phyloP scores from a whole-genome alignment of 1,140 invertebrate genomes.

The Ladona fulva region DNA sequence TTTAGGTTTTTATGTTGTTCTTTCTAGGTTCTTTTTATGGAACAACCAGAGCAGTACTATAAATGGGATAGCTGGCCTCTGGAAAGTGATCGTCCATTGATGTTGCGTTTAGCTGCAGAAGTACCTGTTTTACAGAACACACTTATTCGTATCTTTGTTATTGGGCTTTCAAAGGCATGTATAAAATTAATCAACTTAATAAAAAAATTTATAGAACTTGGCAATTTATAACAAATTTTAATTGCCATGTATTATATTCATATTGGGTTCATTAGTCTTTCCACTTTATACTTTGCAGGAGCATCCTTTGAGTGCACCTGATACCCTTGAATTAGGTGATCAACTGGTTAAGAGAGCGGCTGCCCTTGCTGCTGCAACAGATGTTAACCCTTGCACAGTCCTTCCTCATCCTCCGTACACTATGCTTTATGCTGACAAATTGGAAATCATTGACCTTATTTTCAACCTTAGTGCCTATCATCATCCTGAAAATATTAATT shows the following conservation, averaged over 20 bases:
- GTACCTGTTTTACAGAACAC: constrained; percentile 79
- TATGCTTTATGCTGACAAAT: constrained; percentile 59
- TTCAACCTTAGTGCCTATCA: constrained; percentile 86
- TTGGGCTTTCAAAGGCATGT: constrained; percentile 65
- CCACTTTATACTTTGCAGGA: constrained; percentile 54
- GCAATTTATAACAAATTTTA: not conserved
- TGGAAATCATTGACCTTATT: constrained; percentile 80
- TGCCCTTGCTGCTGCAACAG: constrained; percentile 54
- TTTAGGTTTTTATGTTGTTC: too few species aligned
- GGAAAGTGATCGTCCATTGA: constrained; percentile 69
- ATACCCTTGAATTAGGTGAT: constrained; percentile 77
- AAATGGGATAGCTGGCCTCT: constrained; percentile 91
- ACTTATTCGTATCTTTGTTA: constrained; percentile 66
- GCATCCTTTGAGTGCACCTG: constrained; percentile 65
- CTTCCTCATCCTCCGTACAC: constrained; percentile 22
- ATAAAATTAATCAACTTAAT: not conserved
- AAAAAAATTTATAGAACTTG: too few species aligned
- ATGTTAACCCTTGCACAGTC: constrained; percentile 28
- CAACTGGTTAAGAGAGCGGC: constrained; percentile 77
- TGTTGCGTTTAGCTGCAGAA: constrained; percentile 76
- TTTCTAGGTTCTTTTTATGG: constrained; percentile 63
- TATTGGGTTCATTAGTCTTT: not conserved
- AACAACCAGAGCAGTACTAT: constrained; percentile 76
- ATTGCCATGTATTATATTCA: not conserved
- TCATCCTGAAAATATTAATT: constrained; percentile 83